Evolutionary conservation across 2,113 vertebrate genomes (phyloP).

Genomic region (Oxyura jamaicensis): DNA sequence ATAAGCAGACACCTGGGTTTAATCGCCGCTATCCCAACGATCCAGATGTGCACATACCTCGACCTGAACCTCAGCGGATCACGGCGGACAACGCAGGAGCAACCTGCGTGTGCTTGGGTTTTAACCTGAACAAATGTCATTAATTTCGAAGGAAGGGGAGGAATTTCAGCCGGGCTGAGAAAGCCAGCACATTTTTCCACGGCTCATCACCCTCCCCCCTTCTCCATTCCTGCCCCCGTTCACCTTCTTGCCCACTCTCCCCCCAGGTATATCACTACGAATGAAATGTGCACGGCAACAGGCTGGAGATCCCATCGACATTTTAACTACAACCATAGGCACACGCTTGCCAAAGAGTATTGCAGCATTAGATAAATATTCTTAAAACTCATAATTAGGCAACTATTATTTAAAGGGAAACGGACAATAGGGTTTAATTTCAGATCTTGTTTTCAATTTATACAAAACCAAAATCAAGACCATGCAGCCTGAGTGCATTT

Average conservation of each 20-base stretch:
- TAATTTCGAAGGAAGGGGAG: background rate
- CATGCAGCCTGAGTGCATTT: conserved; percentile 2
- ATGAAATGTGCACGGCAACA: background rate
- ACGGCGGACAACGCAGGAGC: background rate
- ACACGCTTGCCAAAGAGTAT: background rate
- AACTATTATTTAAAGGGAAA: background rate
- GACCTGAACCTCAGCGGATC: background rate
- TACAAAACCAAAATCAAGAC: conserved; percentile 23
- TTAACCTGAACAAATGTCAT: background rate
- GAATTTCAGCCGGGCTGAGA: background rate
- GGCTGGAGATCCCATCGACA: background rate
- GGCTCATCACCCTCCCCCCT: background rate
- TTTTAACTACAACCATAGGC: background rate
- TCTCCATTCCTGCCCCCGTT: background rate
- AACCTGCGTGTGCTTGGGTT: background rate
- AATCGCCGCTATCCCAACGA: background rate
- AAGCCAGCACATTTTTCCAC: background rate
- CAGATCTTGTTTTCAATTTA: conserved; percentile 17
- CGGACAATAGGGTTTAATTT: background rate
- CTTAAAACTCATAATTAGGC: background rate
- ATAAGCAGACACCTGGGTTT: conserved; percentile 19
- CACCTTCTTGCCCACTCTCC: background rate
- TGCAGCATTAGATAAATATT: background rate
- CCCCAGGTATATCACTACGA: background rate
- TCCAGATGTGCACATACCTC: background rate